Evolutionary conservation across 2,797 vertebrate species (phyloP), one percentile per base, ranked within the genome.

Genomic region (Zalophus californianus): DNA sequence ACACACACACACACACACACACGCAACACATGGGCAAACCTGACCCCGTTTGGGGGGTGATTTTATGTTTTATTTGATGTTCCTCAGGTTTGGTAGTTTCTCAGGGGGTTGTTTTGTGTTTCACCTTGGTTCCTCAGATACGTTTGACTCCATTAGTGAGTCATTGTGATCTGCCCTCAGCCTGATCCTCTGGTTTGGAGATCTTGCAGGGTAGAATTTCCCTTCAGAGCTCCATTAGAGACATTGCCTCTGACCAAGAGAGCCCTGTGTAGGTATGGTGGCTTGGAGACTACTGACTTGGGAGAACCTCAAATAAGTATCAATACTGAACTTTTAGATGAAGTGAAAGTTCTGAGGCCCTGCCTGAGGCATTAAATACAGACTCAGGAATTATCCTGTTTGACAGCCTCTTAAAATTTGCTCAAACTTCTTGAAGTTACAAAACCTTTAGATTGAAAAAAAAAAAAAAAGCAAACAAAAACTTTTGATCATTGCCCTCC

Each of bases 21-120:
- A 44, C 7, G 8, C 7, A 44, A 7, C 12, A 77, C 84, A n/a
- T 86, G 41, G 20, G 23, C 75, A 83, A 72, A 87, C 66, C n/a
- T 78, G 23, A 41, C 64, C 52, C 54, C 27, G 4, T 87, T 29
- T 54, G 5, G 62, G 12, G 15, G 1, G 0, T 58, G 64, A 5
- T 86, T 90, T 95, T 73, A 15, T 27, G 83, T 97, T 96, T 94
- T 8, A 48, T 94, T 97, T 75, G 38, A 38, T 68, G 6, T 88
- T 84, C 60, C 73, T 88, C 8, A 7, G 25, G 5, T 97, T 97
- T 93, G 62, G 11, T 56, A 66, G 62, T n/a, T 32, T 15, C 32
- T 66, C 15, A 66, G 56, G 15, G 21, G 1, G 0, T 54, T 64
- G 9, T 88, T 90, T 97, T 68, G 15, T 32, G 79, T 96, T 96